These are phyloP conservation scores for Hirtodrosophila confusa DNA, from an alignment of 2,888 invertebrate species.

Conservation along the genomic window DNA sequence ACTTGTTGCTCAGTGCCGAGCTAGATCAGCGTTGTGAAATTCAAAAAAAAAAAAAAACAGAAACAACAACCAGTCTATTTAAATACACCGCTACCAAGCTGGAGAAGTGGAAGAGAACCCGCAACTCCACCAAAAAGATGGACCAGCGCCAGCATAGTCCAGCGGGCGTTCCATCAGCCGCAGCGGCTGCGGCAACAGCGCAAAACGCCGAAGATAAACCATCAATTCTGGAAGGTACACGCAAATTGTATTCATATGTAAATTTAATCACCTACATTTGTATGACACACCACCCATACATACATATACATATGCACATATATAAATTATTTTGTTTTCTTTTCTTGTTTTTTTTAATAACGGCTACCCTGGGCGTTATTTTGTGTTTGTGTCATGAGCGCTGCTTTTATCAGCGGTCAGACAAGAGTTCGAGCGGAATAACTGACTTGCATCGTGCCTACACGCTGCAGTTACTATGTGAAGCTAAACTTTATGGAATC, in stretches of 20 bases:
- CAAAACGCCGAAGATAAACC: conserved; percentile 70
- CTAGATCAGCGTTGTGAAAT: conserved; percentile 33
- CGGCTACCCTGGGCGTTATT: not conserved
- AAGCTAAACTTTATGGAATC: too few species aligned
- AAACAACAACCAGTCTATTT: conserved; percentile 5
- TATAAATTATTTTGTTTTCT: not conserved
- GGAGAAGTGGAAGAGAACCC: conserved; percentile 84
- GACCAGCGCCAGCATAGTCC: conserved; percentile 66
- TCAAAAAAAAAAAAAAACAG: conserved; percentile 4
- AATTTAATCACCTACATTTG: not conserved
- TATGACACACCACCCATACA: conserved; percentile 27
- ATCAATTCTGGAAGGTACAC: conserved; percentile 81
- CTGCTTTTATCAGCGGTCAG: too few species aligned
- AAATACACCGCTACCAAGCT: conserved; percentile 61
- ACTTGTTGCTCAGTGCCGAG: conserved; percentile 44
- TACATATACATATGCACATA: not conserved
- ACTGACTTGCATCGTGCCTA: too few species aligned
- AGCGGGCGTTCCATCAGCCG: conserved; percentile 30
- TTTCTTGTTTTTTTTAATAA: not conserved
- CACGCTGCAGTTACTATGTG: too few species aligned
- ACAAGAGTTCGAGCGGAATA: too few species aligned
- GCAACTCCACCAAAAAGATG: conserved; percentile 81
- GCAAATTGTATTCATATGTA: not conserved
- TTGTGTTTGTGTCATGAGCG: not conserved
- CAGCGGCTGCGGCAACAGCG: conserved; percentile 21